A percentile compares a stretch with the other conserved stretches of the same genome.
Evolutionary conservation across 2,797 vertebrate genomes (phyloP).

Genomic region (Halcyon badia): DNA sequence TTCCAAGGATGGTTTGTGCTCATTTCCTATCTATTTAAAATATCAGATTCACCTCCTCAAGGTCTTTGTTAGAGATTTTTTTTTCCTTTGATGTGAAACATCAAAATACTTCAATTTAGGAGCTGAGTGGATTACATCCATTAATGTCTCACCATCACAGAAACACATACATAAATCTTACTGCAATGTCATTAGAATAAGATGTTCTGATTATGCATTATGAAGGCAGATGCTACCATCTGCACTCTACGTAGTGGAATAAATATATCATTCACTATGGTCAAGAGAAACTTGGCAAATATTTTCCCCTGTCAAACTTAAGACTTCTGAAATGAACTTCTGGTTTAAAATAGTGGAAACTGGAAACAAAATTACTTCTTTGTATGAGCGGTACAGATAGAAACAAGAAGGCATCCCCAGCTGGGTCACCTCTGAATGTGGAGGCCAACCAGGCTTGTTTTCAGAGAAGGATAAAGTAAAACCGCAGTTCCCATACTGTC

Average conservation of each 20-base stretch:
- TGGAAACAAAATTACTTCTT: not conserved
- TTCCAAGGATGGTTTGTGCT: not conserved
- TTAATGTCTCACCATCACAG: not conserved
- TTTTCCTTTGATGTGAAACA: not conserved
- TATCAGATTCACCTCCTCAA: not conserved
- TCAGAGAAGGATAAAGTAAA: not conserved
- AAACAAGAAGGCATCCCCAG: not conserved
- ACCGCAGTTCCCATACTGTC: not conserved
- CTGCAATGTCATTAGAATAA: not conserved
- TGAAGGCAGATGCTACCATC: constrained; percentile 39
- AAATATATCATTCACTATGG: not conserved
- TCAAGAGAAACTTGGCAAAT: not conserved
- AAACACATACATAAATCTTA: constrained; percentile 21
- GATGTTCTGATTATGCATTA: not conserved
- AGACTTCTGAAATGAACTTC: not conserved
- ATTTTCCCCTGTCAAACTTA: not conserved
- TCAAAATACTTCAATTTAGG: not conserved
- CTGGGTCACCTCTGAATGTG: not conserved
- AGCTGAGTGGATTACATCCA: not conserved
- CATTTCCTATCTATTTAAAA: not conserved
- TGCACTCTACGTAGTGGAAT: not conserved
- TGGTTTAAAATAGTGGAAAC: not conserved
- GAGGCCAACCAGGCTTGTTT: not conserved
- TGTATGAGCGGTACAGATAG: not conserved
- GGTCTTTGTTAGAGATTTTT: not conserved